These are phyloP conservation scores for Tachysurus vachellii DNA, from an alignment of 2,113 vertebrate genomes.

Conservation along the genomic window DNA sequence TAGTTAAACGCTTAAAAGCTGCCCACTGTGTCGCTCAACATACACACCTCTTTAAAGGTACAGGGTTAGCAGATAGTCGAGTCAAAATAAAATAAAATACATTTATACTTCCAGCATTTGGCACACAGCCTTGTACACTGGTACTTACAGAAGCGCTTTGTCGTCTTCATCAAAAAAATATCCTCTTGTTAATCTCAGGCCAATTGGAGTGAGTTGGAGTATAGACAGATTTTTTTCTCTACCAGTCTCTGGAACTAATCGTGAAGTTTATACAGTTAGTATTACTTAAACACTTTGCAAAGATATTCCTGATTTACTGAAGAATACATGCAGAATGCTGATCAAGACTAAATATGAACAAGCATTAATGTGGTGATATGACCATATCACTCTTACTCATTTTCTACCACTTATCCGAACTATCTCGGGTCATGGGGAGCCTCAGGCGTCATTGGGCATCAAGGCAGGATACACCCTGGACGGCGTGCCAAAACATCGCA, in stretches of 20 bases:
- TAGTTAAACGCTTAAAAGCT: background rate
- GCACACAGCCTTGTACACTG: background rate
- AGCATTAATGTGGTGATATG: too few relatives aligned
- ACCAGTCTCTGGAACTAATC: background rate
- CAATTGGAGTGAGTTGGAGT: background rate
- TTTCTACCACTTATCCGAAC: too few relatives aligned
- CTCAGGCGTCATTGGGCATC: too few relatives aligned
- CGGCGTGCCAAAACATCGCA: too few relatives aligned
- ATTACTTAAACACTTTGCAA: background rate
- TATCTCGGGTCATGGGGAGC: too few relatives aligned
- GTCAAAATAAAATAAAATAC: background rate
- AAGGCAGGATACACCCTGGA: too few relatives aligned
- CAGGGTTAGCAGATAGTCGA: background rate
- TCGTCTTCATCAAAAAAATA: constrained; percentile 4
- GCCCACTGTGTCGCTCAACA: background rate
- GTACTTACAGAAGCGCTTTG: background rate
- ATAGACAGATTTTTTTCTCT: background rate
- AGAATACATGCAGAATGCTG: background rate
- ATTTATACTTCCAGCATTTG: background rate
- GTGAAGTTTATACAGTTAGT: background rate
- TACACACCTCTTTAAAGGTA: background rate
- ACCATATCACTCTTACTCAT: too few relatives aligned
- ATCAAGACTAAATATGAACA: background rate
- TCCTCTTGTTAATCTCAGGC: background rate
- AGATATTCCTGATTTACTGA: too few relatives aligned